Evolutionary conservation across 1,140 invertebrate genomes (phyloP).

Genomic region (Phenacoccus solenopsis): DNA sequence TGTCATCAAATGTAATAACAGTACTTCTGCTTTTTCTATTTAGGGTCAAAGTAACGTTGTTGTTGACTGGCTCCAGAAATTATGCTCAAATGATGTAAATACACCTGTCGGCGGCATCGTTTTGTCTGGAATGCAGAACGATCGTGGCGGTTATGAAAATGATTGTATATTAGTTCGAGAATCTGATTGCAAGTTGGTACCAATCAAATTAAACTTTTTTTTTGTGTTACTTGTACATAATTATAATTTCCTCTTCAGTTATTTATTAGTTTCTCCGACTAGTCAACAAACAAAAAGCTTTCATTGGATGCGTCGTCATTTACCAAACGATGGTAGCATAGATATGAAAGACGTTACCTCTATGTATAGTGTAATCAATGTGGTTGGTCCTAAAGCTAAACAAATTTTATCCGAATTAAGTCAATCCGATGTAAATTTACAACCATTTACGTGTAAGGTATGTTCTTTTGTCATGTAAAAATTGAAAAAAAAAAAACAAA

Average conservation of each 20-base stretch:
- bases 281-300: constrained; percentile 92
- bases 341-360: constrained; percentile 87
- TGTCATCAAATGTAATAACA: neutral
- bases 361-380: constrained; percentile 69
- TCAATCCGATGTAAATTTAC: constrained; percentile 50
- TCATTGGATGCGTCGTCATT: constrained; percentile 79
- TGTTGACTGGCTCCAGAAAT: constrained; percentile 75
- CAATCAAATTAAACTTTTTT: too few species aligned
- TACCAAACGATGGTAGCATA: constrained; percentile 63
- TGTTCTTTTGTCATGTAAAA: neutral
- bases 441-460: constrained; percentile 62
- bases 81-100: constrained; percentile 97
- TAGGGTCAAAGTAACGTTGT: constrained; percentile 75
- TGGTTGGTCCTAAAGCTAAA: constrained; percentile 68
- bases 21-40: constrained; percentile 20
- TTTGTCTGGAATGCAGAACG: constrained; percentile 97
- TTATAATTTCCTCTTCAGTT: too few species aligned
- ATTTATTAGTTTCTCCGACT: constrained; percentile 96
- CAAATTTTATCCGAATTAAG: constrained; percentile 53
- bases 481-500: too few species aligned
- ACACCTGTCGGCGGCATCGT: constrained; percentile 87
- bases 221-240: too few species aligned
- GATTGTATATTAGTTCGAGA: constrained; percentile 76
- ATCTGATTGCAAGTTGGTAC: constrained; percentile 20
- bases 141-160: constrained; percentile 91